Evolutionary conservation across 2,888 invertebrate genomes (phyloP), one percentile per base, ranked within the genome.

Genomic region (Halictus quadricinctus): DNA sequence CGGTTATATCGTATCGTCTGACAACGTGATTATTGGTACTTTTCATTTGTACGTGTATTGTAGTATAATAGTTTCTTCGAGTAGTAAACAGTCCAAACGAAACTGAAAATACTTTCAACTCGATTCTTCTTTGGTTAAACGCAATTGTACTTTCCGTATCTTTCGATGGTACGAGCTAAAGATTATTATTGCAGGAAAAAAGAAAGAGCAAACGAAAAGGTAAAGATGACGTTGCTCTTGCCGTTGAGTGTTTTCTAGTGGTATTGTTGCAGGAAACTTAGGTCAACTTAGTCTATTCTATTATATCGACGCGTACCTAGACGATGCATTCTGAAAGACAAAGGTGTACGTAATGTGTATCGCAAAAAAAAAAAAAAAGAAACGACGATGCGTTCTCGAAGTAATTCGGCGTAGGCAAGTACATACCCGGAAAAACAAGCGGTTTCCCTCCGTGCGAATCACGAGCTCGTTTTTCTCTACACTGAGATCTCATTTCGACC

Each of bases 51-150:
- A 41, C 36, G 29, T 29, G 29, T 64, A 29, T 15, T 3, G 36
- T 29, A 64, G 12, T 72, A 73, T 18, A 79, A 74, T 64, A 54
- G 58, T 54, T 54, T 12, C 72, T 72, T 79, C 18, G 64, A 84
- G 29, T 60, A 50, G 25, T 73, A 77, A 29, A 29, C 43, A 64
- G 29, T 18, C 18, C 64, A 29, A 29, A 72, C 78, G 66, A 81
- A 69, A 60, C 36, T 77, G 41, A 70, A 78, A 36, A 70, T 75
- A 85, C 48, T 72, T 29, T 81, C 66, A 72, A 36, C 82, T 74
- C 72, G 79, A 80, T 80, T 76, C 21, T 79, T 90, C 90, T 90
- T 90, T 90, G 90, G 90, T 87, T 73, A 73, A 83, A 87, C 74
- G 77, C 78, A 83, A 70, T 90, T 90, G 82, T 88, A 90, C 82